Percentiles rank a stretch among this genome's conserved stretches.
phyloP scores from a whole-genome alignment of 2,888 invertebrate genomes.

The Aleiodes leptofemur region DNA sequence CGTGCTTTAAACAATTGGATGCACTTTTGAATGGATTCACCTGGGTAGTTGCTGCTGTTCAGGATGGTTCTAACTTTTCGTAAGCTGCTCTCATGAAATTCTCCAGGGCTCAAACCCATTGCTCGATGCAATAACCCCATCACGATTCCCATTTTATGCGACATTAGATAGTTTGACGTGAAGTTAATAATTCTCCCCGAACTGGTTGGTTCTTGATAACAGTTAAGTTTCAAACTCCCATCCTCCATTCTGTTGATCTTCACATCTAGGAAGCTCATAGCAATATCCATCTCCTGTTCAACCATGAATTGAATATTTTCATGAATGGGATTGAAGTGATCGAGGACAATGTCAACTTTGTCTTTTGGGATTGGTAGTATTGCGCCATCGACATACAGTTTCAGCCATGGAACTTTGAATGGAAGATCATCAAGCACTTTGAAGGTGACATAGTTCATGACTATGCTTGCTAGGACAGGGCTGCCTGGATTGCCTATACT shows the following conservation, averaged over 20 bases:
- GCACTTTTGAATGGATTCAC: not conserved
- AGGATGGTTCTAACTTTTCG: not conserved
- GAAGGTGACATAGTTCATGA: no score
- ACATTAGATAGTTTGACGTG: not conserved
- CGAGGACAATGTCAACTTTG: not conserved
- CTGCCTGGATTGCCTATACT: no score
- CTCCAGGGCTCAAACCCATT: slow-evolving; percentile 6
- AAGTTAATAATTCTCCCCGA: slow-evolving; percentile 11
- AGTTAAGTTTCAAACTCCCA: not conserved
- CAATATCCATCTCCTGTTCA: slow-evolving; percentile 9
- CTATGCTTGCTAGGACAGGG: no score
- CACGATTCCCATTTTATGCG: slow-evolving; percentile 8
- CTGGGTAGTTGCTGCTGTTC: not conserved
- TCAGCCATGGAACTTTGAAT: not conserved
- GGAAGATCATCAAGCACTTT: no score
- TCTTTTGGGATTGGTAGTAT: not conserved
- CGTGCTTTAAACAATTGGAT: not conserved
- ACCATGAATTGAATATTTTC: no score
- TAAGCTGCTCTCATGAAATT: not conserved
- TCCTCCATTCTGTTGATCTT: not conserved
- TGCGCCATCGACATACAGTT: slow-evolving; percentile 16
- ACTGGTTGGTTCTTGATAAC: slow-evolving; percentile 17
- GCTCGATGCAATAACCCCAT: not conserved
- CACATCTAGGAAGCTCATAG: not conserved
- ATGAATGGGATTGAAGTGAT: not conserved